Conservation (phyloP, 2,797 vertebrate species). For the Thripadectes ignobilis region DNA sequence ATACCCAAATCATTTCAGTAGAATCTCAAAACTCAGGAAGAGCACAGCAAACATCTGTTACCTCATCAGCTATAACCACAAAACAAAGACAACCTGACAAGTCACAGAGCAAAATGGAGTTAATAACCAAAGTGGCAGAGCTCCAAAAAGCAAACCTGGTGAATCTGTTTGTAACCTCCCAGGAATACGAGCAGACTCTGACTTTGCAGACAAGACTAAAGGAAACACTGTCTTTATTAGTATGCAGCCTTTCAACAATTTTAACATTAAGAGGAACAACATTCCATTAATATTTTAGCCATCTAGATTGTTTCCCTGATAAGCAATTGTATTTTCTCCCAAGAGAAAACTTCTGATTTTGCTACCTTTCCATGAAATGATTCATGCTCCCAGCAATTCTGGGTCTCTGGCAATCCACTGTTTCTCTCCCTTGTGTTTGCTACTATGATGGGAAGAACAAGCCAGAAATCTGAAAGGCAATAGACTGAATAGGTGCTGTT, state of each 20-base stretch:
- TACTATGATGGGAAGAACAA: neutral
- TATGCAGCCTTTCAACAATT: neutral
- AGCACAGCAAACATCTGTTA: neutral
- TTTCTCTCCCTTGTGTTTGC: neutral
- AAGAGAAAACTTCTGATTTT: neutral
- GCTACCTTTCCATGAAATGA: neutral
- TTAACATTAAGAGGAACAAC: neutral
- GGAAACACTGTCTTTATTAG: neutral
- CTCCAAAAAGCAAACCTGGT: neutral
- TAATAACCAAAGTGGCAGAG: neutral
- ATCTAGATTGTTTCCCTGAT: neutral
- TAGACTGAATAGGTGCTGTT: neutral
- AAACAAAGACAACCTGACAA: neutral
- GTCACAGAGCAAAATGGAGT: neutral
- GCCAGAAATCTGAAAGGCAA: neutral
- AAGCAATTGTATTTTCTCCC: neutral
- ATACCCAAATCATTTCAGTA: neutral
- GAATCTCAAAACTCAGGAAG: neutral
- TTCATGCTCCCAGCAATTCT: neutral
- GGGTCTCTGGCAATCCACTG: neutral
- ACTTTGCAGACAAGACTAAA: neutral
- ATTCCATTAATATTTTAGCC: neutral
- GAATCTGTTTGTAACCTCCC: neutral
- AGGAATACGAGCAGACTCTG: neutral
- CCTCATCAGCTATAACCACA: neutral